Base-by-base conservation (phyloP, 2,113 vertebrate species). In the Pelecanus crispus region DNA sequence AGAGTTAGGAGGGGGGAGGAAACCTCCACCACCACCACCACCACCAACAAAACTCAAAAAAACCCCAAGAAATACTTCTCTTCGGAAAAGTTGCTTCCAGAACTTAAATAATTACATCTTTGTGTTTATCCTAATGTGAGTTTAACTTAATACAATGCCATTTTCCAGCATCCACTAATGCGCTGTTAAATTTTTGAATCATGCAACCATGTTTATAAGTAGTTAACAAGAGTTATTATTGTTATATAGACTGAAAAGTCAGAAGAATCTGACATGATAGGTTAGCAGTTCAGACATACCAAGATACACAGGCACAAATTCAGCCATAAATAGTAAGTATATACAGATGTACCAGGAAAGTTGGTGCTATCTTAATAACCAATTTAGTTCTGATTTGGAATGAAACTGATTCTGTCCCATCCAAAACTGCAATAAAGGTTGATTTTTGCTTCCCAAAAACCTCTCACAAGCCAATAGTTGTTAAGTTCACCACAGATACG, bases 1-100 rank as follows among this genome's bases (percentile, higher is more conserved):
- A 21, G 31, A 47, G 12, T 40, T 70, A 4, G 6, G 15, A 31
- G 4, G 5, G 22, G 10, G 3, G 6, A 34, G 4, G 3, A 8
- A 71, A 32, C 3, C 2, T 28, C 26, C 11, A 53, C n/a, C n/a
- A n/a, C n/a, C n/a, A n/a, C n/a, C n/a, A n/a, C n/a, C n/a, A n/a
- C n/a, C n/a, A n/a, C n/a, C n/a, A n/a, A n/a, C n/a, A n/a, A n/a
- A n/a, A n/a, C n/a, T n/a, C n/a, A 36, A 13, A 52, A n/a, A 13
- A 71, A 5, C 1, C 2, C 8, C n/a, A 71, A 17, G 4, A 71
- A 71, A 71, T 44, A 47, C 19, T 59, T 62, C 9, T 6, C 20
- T 36, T 47, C 13, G 13, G 42, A 53, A 68, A 90, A 67, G 8
- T 9, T 59, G 18, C 9, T 62, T 68, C 15, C 17, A 56, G 22